These are phyloP conservation scores for Drosophila suzukii DNA, from an alignment of 1,140 invertebrate species.

Conservation along the genomic window DNA sequence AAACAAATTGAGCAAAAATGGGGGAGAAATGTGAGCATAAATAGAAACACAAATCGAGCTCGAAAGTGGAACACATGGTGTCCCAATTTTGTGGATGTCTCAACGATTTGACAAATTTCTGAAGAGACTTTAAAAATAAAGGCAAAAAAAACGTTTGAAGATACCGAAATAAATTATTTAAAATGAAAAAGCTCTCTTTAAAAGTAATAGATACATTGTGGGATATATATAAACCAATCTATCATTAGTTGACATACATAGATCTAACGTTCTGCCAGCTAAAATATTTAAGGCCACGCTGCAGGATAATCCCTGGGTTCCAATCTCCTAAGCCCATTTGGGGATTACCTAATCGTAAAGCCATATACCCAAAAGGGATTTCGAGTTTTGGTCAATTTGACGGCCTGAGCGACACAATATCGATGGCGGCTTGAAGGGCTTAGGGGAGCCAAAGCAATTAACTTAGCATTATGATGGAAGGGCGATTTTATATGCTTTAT, in stretches of 20 bases:
- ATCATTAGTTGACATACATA: no score
- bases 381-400: conserved; percentile 20
- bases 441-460: conserved; percentile 56
- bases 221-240: no score
- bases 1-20: conserved; percentile 12
- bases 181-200: neutral
- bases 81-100: neutral
- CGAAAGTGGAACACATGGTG: conserved; percentile 7
- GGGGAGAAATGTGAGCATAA: neutral
- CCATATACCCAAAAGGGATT: conserved; percentile 19
- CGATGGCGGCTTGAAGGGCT: conserved; percentile 56
- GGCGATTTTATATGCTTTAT: conserved; percentile 26
- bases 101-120: neutral
- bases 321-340: conserved; percentile 53
- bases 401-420: conserved; percentile 43
- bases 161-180: neutral
- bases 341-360: conserved; percentile 56
- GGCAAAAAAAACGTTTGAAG: neutral
- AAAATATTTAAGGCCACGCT: neutral
- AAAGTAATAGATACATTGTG: no score
- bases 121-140: neutral
- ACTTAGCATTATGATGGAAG: conserved; percentile 52
- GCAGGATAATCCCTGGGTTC: conserved; percentile 27
- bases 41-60: conserved; percentile 17
- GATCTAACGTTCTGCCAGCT: neutral